Conservation (phyloP, 92 coral and sea anemone genomes). For the Palythoa caribaeorum region DNA sequence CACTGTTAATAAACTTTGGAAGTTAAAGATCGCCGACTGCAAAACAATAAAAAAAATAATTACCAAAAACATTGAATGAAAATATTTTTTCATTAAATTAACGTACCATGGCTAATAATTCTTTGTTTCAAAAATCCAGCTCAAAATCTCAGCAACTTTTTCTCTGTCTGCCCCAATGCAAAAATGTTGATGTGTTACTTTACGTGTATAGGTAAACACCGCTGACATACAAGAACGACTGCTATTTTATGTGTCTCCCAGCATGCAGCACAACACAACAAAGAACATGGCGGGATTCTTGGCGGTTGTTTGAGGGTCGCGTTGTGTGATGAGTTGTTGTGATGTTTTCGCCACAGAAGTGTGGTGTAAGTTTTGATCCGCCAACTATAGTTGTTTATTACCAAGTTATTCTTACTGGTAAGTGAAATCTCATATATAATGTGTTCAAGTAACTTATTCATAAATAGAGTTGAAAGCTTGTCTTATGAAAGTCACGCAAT, state of each 20-base stretch:
- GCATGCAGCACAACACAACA: background rate
- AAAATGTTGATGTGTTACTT: background rate
- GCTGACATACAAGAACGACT: conserved; percentile 22
- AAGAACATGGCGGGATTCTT: background rate
- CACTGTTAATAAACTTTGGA: conserved; percentile 95
- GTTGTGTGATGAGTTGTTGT: background rate
- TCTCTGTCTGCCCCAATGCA: background rate
- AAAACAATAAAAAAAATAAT: conserved; percentile 11
- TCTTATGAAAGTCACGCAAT: too few relatives aligned
- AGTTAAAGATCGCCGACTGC: conserved; percentile 98
- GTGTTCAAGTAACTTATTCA: background rate
- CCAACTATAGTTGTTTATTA: conserved; percentile 92
- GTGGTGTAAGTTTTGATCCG: conserved; percentile 93
- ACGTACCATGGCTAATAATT: conserved; percentile 36
- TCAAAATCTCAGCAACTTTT: background rate
- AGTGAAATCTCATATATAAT: background rate
- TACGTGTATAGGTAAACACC: conserved; percentile 15
- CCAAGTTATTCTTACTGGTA: conserved; percentile 84
- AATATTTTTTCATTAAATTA: background rate
- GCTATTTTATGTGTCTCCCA: background rate
- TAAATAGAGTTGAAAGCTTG: too few relatives aligned
- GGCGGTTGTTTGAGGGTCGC: background rate
- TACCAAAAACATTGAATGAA: background rate
- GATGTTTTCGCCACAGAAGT: conserved; percentile 93
- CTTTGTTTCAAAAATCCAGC: conserved; percentile 13